Evolutionary conservation across 2,888 invertebrate species (phyloP), one percentile per base, ranked within the genome.

Genomic region (Thelaira solivaga): DNA sequence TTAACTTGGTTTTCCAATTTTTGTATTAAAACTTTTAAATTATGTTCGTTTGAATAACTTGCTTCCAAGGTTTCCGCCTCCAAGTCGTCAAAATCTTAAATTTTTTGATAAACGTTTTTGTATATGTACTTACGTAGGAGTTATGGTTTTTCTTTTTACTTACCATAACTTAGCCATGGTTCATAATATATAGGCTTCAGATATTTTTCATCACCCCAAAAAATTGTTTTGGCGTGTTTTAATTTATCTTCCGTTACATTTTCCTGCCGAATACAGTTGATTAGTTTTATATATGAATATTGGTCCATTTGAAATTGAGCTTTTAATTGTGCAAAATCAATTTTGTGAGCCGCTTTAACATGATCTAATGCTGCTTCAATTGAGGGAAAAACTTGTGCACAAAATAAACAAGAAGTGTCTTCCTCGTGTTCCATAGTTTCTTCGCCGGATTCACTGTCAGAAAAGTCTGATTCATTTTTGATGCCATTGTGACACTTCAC

Each of bases 131-230:
- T n/a, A n/a, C n/a, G n/a, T n/a, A n/a, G n/a, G 6, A 3, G 13
- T 31, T 13, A 41, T 41, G 11, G 34, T n/a, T 3, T 18, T 16
- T 29, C 4, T 1, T 31, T 26, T 39, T 43, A 29, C 45, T 79
- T 92, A 92, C 95, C 96, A 86, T 93, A 94, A 92, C 93, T 95
- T 43, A 97, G 88, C 94, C 96, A 94, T 8, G 94, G 92, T 86
- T 97, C 97, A 85, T 94, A 88, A 77, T 92, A 92, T 4, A 92
- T 91, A 0, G 97, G 95, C 85, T 93, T 93, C 72, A 97, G 90
- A 86, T 94, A 96, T 81, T 92, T 92, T 67, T 96, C 95, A 83
- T 92, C 92, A 10, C 92, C 91, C 96, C 96, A 97, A 4, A 92
- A 86, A 1, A 91, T 89, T 76, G 89, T 87, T 49, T 90, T 88